phyloP scores from a whole-genome alignment of 2,888 invertebrate species.

The Ochropacha duplaris region DNA sequence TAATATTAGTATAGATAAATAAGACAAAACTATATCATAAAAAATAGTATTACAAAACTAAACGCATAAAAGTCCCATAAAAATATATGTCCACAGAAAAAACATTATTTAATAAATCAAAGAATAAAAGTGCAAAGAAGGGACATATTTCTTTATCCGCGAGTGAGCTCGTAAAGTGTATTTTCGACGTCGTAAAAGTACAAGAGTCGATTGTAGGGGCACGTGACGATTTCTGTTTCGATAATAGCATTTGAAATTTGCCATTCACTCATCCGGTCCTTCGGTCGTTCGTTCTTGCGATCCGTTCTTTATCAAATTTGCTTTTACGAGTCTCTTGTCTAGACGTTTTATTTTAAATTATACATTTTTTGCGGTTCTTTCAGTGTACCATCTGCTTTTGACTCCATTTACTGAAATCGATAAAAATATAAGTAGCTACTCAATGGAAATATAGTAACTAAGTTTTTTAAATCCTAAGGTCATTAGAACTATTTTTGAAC shows the following conservation, averaged over 20 bases:
- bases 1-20: too few relatives aligned
- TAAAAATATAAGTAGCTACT: too few relatives aligned
- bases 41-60: too few relatives aligned
- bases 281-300: constrained; percentile 1
- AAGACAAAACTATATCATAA: too few relatives aligned
- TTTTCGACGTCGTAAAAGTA: constrained; percentile 29
- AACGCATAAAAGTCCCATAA: too few relatives aligned
- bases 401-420: too few relatives aligned
- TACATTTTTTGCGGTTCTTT: neutral
- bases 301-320: constrained; percentile 4
- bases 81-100: neutral
- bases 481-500: too few relatives aligned
- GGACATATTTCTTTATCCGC: constrained; percentile 28
- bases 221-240: neutral
- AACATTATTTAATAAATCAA: neutral
- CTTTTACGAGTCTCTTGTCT: constrained; percentile 2
- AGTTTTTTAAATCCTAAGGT: too few relatives aligned
- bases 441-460: too few relatives aligned
- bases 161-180: constrained; percentile 34
- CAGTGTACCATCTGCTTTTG: neutral
- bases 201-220: constrained; percentile 16
- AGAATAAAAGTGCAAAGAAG: constrained; percentile 12
- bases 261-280: constrained; percentile 28
- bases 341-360: neutral
- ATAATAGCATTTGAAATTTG: constrained; percentile 21